A percentile compares a stretch with the other conserved stretches of the same genome.
phyloP scores from a whole-genome alignment of 2,888 invertebrate species.

The Hetaerina titia region DNA sequence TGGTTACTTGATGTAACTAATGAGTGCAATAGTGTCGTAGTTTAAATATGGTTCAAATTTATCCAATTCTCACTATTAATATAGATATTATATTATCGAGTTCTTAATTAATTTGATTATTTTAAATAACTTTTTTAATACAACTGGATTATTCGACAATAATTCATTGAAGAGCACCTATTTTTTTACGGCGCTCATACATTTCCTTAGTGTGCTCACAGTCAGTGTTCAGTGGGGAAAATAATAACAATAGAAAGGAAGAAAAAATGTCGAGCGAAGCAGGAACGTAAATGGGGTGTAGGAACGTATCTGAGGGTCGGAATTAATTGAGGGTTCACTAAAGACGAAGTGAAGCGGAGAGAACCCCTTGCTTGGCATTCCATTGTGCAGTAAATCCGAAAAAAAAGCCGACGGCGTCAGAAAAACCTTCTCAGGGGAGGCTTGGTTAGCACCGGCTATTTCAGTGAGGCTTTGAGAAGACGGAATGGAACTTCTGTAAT shows the following conservation, averaged over 20 bases:
- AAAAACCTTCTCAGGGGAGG: not conserved
- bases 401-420: not conserved
- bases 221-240: not conserved
- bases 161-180: too few relatives aligned
- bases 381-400: not conserved
- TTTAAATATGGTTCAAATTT: too few relatives aligned
- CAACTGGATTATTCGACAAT: too few relatives aligned
- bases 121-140: too few relatives aligned
- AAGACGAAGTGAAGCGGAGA: not conserved
- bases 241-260: not conserved
- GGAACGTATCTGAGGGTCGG: not conserved
- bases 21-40: too few relatives aligned
- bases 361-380: not conserved
- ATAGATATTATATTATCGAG: too few relatives aligned
- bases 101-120: too few relatives aligned
- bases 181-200: too few relatives aligned
- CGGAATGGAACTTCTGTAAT: not conserved
- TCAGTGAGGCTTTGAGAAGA: not conserved
- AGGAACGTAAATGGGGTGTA: not conserved
- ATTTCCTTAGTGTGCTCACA: not conserved
- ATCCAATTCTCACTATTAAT: too few relatives aligned
- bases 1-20: too few relatives aligned
- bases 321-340: conserved; percentile 10
- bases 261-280: conserved; percentile 1
- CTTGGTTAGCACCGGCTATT: not conserved